A percentile compares a stretch with the other conserved stretches of the same genome.
These are phyloP conservation scores for Merodon equestris DNA, from an alignment of 2,888 invertebrate species.

Conservation along the genomic window DNA sequence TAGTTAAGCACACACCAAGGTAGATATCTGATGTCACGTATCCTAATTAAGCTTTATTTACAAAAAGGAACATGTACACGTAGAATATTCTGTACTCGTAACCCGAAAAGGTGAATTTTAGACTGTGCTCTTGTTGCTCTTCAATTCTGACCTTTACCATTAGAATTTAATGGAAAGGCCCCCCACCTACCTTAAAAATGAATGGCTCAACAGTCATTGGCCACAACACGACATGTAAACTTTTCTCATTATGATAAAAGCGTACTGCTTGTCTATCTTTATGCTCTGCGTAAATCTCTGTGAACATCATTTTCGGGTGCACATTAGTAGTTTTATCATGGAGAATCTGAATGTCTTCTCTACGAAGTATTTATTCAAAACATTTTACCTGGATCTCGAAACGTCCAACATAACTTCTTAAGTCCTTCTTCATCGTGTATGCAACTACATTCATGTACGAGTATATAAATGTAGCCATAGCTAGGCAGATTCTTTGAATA, in stretches of 20 bases:
- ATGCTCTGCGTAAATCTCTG: too few relatives aligned
- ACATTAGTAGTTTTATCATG: background rate
- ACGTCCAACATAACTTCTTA: background rate
- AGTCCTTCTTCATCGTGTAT: background rate
- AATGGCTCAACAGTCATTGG: slow-evolving; percentile 19
- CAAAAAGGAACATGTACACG: too few relatives aligned
- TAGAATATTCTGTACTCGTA: too few relatives aligned
- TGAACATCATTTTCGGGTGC: background rate
- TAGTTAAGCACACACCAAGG: too few relatives aligned
- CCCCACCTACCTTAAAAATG: background rate
- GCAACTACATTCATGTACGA: background rate
- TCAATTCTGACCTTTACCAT: too few relatives aligned
- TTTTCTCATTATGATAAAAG: slow-evolving; percentile 66
- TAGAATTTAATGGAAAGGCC: too few relatives aligned
- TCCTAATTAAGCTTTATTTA: too few relatives aligned
- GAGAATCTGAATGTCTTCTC: slow-evolving; percentile 34
- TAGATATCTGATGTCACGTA: too few relatives aligned
- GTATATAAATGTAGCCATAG: slow-evolving; percentile 1
- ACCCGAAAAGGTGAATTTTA: too few relatives aligned
- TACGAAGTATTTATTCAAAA: background rate
- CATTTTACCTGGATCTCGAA: slow-evolving; percentile 1
- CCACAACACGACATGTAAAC: slow-evolving; percentile 49
- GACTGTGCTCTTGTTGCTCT: too few relatives aligned
- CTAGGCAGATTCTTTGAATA: too few relatives aligned
- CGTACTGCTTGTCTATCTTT: background rate